Evolutionary conservation across 2,113 vertebrate species (phyloP), one percentile per base, ranked within the genome.

Genomic region (Etheostoma cragini): DNA sequence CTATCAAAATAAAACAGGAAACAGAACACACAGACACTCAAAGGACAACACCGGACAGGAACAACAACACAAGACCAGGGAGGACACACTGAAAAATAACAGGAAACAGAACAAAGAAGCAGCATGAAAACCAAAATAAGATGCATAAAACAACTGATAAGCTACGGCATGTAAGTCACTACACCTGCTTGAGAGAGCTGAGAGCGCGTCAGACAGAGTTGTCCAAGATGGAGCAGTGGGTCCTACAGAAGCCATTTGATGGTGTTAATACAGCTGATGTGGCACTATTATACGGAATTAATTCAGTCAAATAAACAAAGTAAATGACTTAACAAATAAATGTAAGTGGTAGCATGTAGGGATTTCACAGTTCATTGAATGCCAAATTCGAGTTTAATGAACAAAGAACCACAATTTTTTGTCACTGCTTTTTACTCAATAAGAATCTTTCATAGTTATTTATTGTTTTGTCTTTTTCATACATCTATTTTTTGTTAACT

Each of bases 311-410:
- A 64, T 63, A 19, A 21, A 45, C 4, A 46, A 35, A 53, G 8
- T 47, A 56, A 75, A 67, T 63, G 35, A 46, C 53, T 74, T 30
- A 10, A 64, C n/a, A n/a, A 26, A 69, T n/a, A 24, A 7, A 13
- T 14, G 14, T 50, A 52, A 45, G 11, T 65, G n/a, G 19, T 26
- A 17, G 17, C 4, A 5, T 66, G 49, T n/a, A 64, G 22, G 38
- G 49, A 69, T 69, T 70, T 69, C 65, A 63, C 57, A 76, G 50
- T 52, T 71, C 58, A 58, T 3, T 76, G 72, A 63, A 56, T 1
- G 0, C 15, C 3, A 50, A 30, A 13, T 42, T 70, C 35, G 50
- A 2, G 3, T 64, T n/a, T 42, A 76, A 70, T 70, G 17, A 49
- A 22, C 8, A 50, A 10, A 42, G 26, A n/a, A 33, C 16, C 33